Percentiles rank a stretch among this genome's conserved stretches.
These are phyloP conservation scores for Lanistes nyassanus DNA, from an alignment of 1,140 invertebrate genomes.

Conservation along the genomic window DNA sequence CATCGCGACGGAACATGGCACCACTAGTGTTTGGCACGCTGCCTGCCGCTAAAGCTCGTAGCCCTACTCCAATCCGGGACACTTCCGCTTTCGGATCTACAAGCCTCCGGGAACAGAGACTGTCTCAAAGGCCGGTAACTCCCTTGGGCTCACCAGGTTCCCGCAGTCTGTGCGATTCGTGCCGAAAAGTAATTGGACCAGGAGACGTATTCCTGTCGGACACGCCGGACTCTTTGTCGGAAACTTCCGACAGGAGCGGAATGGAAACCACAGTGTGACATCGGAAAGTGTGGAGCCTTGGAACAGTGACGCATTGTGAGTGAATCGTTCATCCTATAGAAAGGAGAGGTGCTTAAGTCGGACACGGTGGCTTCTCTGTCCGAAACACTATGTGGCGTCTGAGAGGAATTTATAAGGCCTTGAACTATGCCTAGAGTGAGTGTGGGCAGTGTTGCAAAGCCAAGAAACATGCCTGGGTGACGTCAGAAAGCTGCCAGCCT, in stretches of 20 bases:
- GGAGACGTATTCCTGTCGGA: slow-evolving; percentile 12
- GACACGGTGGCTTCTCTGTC: too few species aligned
- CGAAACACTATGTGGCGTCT: too few species aligned
- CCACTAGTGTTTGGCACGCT: background rate
- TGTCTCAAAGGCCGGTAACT: too few species aligned
- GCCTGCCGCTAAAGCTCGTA: background rate
- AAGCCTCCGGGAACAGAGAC: background rate
- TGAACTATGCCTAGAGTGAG: too few species aligned
- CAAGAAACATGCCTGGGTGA: too few species aligned
- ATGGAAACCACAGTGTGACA: slow-evolving; percentile 21
- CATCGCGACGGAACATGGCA: background rate
- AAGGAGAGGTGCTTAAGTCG: too few species aligned
- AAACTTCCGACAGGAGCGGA: slow-evolving; percentile 12
- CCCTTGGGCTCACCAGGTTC: background rate
- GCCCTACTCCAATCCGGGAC: background rate
- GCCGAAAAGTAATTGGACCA: slow-evolving; percentile 14
- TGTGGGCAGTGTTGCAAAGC: too few species aligned
- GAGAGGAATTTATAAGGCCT: too few species aligned
- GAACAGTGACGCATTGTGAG: too few species aligned
- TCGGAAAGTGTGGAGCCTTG: too few species aligned
- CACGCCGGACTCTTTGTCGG: slow-evolving; percentile 13
- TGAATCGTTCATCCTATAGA: too few species aligned
- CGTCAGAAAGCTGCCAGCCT: too few species aligned
- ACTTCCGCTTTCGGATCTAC: background rate
- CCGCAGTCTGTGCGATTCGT: slow-evolving; percentile 22